Evolutionary conservation across 2,113 vertebrate species (phyloP).

Genomic region (Seriola quinqueradiata): DNA sequence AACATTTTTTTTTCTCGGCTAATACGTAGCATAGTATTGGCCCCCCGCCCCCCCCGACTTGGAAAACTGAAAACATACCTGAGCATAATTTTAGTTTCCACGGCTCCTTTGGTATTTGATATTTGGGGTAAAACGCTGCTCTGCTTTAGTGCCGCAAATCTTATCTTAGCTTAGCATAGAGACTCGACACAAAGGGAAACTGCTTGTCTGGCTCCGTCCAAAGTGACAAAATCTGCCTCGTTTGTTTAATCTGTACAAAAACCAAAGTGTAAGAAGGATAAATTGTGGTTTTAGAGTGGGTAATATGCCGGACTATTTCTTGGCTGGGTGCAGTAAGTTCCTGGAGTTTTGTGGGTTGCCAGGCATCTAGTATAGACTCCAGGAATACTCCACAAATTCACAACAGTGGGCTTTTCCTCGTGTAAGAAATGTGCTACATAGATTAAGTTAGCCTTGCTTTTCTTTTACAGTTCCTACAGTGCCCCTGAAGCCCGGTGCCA

Average conservation of each 20-base stretch:
- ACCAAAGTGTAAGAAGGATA: not conserved
- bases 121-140: not conserved
- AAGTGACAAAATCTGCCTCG: not conserved
- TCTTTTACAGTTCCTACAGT: too few relatives aligned
- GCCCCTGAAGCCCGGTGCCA: not conserved
- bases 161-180: not conserved
- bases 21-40: not conserved
- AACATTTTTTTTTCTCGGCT: not conserved
- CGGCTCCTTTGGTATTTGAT: not conserved
- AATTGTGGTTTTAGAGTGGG: not conserved
- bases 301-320: not conserved
- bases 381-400: not conserved
- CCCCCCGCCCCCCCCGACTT: not conserved
- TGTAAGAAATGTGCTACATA: not conserved
- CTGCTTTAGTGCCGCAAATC: not conserved
- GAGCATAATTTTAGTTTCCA: not conserved
- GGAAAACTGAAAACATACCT: not conserved
- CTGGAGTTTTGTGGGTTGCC: not conserved
- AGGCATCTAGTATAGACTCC: not conserved
- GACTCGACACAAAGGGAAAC: not conserved
- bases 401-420: not conserved
- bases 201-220: not conserved
- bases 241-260: not conserved
- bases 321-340: not conserved
- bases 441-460: not conserved